These are phyloP conservation scores for Potamilus streckersoni DNA, from an alignment of 1,140 invertebrate species.

Conservation along the genomic window DNA sequence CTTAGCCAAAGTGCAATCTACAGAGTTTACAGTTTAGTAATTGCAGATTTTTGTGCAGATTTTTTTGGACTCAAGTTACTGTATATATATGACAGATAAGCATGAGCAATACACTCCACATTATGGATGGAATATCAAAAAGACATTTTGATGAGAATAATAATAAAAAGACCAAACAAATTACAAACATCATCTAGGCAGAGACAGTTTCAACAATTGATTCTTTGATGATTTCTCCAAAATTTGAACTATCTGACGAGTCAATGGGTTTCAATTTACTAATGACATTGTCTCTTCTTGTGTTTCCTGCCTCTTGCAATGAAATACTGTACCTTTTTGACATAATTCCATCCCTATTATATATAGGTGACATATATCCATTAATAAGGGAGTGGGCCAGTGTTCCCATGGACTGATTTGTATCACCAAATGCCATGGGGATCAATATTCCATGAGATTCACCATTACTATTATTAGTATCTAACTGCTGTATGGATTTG, in stretches of 20 bases:
- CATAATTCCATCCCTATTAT: constrained; percentile 9
- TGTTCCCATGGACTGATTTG: neutral
- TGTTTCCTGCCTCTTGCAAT: constrained; percentile 9
- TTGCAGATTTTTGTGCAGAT: no score
- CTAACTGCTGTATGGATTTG: constrained; percentile 10
- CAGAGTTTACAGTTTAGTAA: no score
- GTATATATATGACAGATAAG: no score
- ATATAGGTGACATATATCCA: constrained; percentile 10
- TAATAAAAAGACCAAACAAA: no score
- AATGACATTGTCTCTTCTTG: constrained; percentile 9
- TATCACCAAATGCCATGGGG: no score
- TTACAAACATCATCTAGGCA: constrained; percentile 69
- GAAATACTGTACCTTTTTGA: constrained; percentile 10
- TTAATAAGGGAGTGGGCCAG: constrained; percentile 13
- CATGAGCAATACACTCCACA: no score
- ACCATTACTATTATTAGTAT: neutral
- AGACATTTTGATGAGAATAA: no score
- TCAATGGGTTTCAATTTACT: constrained; percentile 1
- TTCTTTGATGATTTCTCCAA: constrained; percentile 93
- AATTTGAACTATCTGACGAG: constrained; percentile 74
- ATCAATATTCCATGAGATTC: no score
- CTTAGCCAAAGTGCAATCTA: no score
- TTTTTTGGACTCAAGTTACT: no score
- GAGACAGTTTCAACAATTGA: constrained; percentile 91
- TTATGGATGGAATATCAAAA: no score